phyloP scores from a whole-genome alignment of 2,113 vertebrate genomes.

The Centropristis striata region DNA sequence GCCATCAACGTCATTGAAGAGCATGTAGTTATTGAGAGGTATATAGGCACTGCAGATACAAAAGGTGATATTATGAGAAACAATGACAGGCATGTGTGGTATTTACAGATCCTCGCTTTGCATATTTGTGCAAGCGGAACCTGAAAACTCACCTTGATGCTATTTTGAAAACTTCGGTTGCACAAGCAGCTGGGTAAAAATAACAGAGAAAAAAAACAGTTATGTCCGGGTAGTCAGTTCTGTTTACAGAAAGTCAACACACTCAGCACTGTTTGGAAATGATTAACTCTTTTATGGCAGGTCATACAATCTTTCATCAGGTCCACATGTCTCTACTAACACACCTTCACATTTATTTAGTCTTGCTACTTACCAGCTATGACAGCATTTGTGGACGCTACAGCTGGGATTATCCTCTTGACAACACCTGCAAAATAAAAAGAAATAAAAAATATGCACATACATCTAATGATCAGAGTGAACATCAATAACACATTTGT shows the following conservation, averaged over 20 bases:
- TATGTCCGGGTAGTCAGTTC: background rate
- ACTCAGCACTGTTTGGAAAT: constrained; percentile 23
- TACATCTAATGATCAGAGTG: background rate
- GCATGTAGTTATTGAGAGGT: constrained; percentile 95
- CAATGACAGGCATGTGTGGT: too few species aligned
- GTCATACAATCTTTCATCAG: background rate
- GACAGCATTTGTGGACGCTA: constrained; percentile 96
- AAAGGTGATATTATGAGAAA: constrained; percentile 3
- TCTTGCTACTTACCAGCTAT: constrained; percentile 89
- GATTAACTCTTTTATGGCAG: constrained; percentile 26
- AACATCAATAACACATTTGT: background rate
- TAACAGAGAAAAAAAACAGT: constrained; percentile 18
- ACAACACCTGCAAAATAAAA: constrained; percentile 89
- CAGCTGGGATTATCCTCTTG: constrained; percentile 95
- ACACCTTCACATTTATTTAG: background rate
- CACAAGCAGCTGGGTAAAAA: constrained; percentile 89
- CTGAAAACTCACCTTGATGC: constrained; percentile 90
- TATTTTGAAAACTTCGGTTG: constrained; percentile 96
- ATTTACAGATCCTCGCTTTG: constrained; percentile 7
- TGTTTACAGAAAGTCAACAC: constrained; percentile 22
- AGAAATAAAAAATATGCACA: background rate
- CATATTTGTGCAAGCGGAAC: background rate
- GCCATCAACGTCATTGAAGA: constrained; percentile 95
- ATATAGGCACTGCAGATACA: constrained; percentile 89
- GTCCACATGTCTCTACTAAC: background rate